A percentile compares a stretch with the other conserved stretches of the same genome.
Evolutionary conservation across 1,140 invertebrate species (phyloP).

Genomic region (Tetranychus urticae): DNA sequence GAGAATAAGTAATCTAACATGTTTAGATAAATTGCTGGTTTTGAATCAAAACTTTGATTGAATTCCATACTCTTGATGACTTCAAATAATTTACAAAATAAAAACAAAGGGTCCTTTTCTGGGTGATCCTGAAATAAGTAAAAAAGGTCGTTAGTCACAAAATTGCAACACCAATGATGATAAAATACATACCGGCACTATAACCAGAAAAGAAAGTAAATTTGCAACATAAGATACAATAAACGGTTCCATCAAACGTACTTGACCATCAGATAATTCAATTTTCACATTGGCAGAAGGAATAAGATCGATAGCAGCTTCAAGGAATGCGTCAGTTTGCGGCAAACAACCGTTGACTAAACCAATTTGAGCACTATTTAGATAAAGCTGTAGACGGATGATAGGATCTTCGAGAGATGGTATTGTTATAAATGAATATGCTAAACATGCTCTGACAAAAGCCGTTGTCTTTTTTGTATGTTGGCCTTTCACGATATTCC

Average conservation of each 20-base stretch:
- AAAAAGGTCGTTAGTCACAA: constrained; percentile 1
- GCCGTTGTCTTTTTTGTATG: constrained; percentile 50
- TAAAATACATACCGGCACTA: constrained; percentile 45
- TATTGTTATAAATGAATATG: constrained; percentile 83
- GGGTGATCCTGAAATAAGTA: constrained; percentile 41
- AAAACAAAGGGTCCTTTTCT: constrained; percentile 50
- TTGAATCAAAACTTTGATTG: constrained; percentile 27
- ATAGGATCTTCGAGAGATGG: constrained; percentile 58
- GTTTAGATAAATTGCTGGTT: constrained; percentile 35
- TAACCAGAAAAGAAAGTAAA: constrained; percentile 55
- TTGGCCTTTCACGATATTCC: constrained; percentile 42
- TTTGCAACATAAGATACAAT: constrained; percentile 36
- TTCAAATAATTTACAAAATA: constrained; percentile 46
- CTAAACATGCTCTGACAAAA: constrained; percentile 76
- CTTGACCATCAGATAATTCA: constrained; percentile 42
- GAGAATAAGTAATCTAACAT: constrained; percentile 46
- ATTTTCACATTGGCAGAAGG: constrained; percentile 30
- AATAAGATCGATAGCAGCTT: constrained; percentile 58
- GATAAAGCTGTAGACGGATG: constrained; percentile 52
- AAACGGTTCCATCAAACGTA: constrained; percentile 41
- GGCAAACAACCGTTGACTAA: constrained; percentile 68
- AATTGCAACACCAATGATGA: not conserved
- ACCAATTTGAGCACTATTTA: constrained; percentile 64
- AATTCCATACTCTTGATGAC: constrained; percentile 41
- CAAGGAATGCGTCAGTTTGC: constrained; percentile 83